phyloP scores from a whole-genome alignment of 2,113 vertebrate species.

The Alouatta palliata region DNA sequence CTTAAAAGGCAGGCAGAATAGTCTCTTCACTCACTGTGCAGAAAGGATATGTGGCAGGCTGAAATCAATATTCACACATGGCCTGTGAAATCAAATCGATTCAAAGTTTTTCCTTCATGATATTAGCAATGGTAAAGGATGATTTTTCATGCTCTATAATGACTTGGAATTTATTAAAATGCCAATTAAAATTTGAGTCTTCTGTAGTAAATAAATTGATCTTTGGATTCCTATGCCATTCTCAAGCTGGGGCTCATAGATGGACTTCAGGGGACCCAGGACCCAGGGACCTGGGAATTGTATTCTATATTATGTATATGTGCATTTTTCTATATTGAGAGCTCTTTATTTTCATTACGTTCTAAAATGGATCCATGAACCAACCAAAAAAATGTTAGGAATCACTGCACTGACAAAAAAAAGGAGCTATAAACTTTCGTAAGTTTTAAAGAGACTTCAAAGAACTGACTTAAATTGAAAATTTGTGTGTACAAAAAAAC shows the following conservation, averaged over 20 bases:
- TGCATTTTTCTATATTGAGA: not conserved
- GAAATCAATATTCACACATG: slow-evolving; percentile 67
- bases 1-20: slow-evolving; percentile 10
- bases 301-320: not conserved
- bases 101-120: not conserved
- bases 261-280: not conserved
- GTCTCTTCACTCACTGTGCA: not conserved
- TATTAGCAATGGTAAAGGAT: slow-evolving; percentile 49
- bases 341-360: not conserved
- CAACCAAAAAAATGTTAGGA: not conserved
- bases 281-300: no score
- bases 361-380: not conserved
- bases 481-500: not conserved
- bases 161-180: slow-evolving; percentile 37
- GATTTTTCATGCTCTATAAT: slow-evolving; percentile 26
- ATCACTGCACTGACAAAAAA: not conserved
- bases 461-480: not conserved
- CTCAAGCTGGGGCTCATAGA: not conserved
- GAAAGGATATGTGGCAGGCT: slow-evolving; percentile 42
- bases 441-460: not conserved
- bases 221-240: not conserved
- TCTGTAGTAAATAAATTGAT: not conserved
- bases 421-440: not conserved
- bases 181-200: slow-evolving; percentile 29
- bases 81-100: slow-evolving; percentile 52